These are phyloP conservation scores for Adelphocoris suturalis DNA, from an alignment of 2,888 invertebrate species.

Conservation along the genomic window DNA sequence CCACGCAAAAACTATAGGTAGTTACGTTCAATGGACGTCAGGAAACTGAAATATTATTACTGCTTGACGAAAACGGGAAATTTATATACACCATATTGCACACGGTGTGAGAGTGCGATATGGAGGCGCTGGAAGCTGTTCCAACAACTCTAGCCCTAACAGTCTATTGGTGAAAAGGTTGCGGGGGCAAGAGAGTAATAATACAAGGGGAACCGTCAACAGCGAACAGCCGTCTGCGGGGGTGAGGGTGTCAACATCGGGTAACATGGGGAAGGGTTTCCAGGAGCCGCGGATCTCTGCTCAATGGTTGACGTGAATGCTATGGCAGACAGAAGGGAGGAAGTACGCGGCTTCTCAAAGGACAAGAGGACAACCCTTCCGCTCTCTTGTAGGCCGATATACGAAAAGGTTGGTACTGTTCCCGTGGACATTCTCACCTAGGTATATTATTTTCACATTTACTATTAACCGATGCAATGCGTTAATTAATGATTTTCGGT, in stretches of 20 bases:
- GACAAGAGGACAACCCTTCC: neutral
- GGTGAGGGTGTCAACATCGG: constrained; percentile 11
- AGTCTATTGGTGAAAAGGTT: neutral
- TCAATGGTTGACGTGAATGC: constrained; percentile 49
- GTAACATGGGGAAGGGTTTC: neutral
- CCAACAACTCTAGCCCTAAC: neutral
- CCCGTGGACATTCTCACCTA: neutral
- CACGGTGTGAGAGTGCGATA: neutral
- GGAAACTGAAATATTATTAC: too few species aligned
- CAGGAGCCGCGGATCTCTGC: constrained; percentile 1
- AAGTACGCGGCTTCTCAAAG: constrained; percentile 56
- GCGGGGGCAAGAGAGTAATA: neutral
- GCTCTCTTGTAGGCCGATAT: neutral
- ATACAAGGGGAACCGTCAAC: constrained; percentile 18
- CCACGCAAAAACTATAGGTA: too few species aligned
- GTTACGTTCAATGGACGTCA: too few species aligned
- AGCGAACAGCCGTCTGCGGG: constrained; percentile 20
- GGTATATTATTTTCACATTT: too few species aligned
- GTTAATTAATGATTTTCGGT: too few species aligned
- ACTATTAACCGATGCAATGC: too few species aligned
- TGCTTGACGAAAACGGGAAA: too few species aligned
- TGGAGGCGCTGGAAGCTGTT: neutral
- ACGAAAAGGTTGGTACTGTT: neutral
- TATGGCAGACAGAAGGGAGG: constrained; percentile 61
- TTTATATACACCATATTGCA: too few species aligned